Percentiles rank a stretch among this genome's conserved stretches.
Conservation (phyloP, 2,113 vertebrate species). For the Morphnarchus princeps region DNA sequence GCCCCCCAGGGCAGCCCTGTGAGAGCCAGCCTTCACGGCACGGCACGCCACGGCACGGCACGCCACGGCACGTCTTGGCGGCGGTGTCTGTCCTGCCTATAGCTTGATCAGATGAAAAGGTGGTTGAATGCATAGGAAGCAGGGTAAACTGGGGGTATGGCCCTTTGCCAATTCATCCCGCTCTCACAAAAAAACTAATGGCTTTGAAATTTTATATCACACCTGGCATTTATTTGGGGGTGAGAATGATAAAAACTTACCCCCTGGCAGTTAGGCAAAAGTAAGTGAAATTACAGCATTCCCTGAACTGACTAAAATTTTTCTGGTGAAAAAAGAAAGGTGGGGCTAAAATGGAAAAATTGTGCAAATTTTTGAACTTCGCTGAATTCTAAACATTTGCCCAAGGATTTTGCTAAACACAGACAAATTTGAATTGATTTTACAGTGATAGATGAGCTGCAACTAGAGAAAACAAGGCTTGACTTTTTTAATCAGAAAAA, state of each 20-base stretch:
- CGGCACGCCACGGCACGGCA: no score
- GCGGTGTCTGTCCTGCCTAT: background rate
- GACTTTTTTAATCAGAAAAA: background rate
- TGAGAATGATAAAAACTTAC: background rate
- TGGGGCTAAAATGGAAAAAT: background rate
- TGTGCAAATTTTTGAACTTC: background rate
- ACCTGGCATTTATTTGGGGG: background rate
- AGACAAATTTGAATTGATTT: background rate
- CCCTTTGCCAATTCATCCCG: background rate
- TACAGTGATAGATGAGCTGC: background rate
- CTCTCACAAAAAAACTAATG: background rate
- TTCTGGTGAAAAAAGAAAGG: background rate
- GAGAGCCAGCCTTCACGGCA: background rate
- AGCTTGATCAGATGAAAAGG: background rate
- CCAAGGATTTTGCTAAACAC: background rate
- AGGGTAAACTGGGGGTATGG: background rate
- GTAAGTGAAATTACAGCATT: background rate
- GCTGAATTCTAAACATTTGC: background rate
- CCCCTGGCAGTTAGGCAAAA: background rate
- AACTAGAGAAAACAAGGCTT: background rate
- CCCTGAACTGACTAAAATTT: background rate
- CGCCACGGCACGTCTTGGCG: background rate
- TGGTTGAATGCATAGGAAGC: background rate
- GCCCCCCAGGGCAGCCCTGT: background rate
- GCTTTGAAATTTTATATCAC: background rate